Conservation (phyloP, 2,797 vertebrate genomes). For the Dromococcyx pavoninus region DNA sequence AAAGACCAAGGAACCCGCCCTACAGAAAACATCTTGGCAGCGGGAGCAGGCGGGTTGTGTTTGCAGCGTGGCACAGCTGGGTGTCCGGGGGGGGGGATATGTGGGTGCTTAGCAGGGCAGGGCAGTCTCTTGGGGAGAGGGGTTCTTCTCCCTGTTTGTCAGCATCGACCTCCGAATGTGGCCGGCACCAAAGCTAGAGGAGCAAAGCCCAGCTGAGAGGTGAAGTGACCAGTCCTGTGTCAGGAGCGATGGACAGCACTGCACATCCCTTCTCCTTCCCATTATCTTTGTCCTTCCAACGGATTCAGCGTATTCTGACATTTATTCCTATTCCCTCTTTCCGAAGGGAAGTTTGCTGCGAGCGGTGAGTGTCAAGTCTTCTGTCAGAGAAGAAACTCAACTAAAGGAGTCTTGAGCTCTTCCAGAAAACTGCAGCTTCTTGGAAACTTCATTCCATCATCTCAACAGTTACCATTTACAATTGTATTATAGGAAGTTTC, state of each 20-base stretch:
- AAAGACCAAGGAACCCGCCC: background rate
- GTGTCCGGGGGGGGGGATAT: too few relatives aligned
- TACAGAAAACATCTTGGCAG: rapidly evolving
- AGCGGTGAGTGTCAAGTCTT: rapidly evolving
- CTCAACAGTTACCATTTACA: background rate
- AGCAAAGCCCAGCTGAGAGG: background rate
- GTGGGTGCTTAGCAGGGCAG: too few relatives aligned
- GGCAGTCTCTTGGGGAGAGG: too few relatives aligned
- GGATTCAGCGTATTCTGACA: rapidly evolving
- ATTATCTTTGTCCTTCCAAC: background rate
- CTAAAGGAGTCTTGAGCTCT: background rate
- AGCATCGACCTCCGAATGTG: too few relatives aligned
- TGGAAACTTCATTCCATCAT: background rate
- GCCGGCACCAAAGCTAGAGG: background rate
- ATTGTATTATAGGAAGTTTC: background rate
- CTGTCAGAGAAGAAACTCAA: background rate
- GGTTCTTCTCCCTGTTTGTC: too few relatives aligned
- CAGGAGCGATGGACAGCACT: rapidly evolving
- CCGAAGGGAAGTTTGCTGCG: background rate
- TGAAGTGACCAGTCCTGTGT: rapidly evolving
- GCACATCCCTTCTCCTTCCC: rapidly evolving
- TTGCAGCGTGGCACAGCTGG: too few relatives aligned
- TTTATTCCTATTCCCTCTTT: rapidly evolving
- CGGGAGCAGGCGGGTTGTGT: background rate
- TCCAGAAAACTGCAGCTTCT: background rate